Evolutionary conservation across 2,888 invertebrate species (phyloP), one percentile per base, ranked within the genome.

Genomic region (Andrena chrysosceles): DNA sequence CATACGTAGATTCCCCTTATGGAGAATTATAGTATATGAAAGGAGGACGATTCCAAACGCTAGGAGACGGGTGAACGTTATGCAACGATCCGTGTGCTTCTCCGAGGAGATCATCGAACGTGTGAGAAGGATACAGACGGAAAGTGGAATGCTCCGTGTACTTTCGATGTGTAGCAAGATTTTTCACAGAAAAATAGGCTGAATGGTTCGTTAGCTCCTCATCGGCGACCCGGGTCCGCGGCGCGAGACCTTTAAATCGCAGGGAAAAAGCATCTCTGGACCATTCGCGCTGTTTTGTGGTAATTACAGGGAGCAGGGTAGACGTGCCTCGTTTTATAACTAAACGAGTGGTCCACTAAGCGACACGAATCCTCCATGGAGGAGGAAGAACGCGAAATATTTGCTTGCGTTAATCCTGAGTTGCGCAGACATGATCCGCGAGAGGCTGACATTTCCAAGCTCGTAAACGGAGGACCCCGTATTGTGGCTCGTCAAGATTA

Each of bases 21-120:
- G 35, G 72, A 72, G 67, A 54, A 62, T 81, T 67, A 73, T 72
- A 68, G 8, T 33, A 42, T 16, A 42, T 29, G 81, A 73, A 81
- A 81, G 73, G 81, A 67, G 81, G 80, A 81, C 81, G 81, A 81
- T 81, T 72, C 52, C 81, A 67, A 63, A 60, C 67, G 35, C 26
- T 13, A 54, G 54, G 72, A 62, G 81, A 73, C 67, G 67, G 81
- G 54, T 35, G 63, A 80, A 42, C 33, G 67, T 81, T 81, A 81
- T 54, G 80, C 80, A 81, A 81, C 29, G 73, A 54, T 33, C 62
- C 73, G 62, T 48, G 62, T 33, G 71, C 78, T 54, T 59, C 78
- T 66, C 77, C 80, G 72, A 79, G 42, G 79, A 79, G 80, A 80
- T 79, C 72, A 67, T 80, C 80, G 66, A 72, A 64, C 71, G 80